Base-by-base conservation (phyloP, 2,888 invertebrate genomes). In the Anodontia alba region DNA sequence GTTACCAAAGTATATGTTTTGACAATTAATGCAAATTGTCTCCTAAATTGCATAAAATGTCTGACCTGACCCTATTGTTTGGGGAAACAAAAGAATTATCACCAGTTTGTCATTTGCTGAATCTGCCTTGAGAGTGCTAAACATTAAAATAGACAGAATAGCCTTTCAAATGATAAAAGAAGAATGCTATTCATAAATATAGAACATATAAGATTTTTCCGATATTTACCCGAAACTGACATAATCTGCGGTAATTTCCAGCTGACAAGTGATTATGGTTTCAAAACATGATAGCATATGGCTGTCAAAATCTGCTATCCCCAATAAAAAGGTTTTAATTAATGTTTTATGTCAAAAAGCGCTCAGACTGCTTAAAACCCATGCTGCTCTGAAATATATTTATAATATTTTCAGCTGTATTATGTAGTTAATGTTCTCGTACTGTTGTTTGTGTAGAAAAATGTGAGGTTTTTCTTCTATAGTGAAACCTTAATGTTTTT, bases 281-380 rank as follows among this genome's bases (percentile, higher is more conserved):
- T 62, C 62, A 62, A 62, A 62, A 62, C 62, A 62, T 62, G 62
- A 62, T 62, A 62, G 33, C 62, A 62, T 62, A 62, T 17, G 62
- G 33, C 20, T 62, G 62, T 62, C 62, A 62, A 62, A 62, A 17
- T 62, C 31, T 62, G 8, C 20, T 33, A 31, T 62, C 20, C 33
- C 12, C 29, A 62, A 62, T 62, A 62, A 62, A 62, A 62, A 62
- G 62, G 62, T 62, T 62, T 62, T 62, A 33, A 62, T 62, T 62
- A 62, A 62, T 62, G 62, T 62, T 62, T 62, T 62, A 62, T 62
- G 62, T 62, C 62, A 62, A 29, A 33, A 62, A 62, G 17, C 62
- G 10, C 23, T 31, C 62, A 62, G 62, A 62, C 31, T 62, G 31
- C 31, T 33, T 62, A 62, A 62, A 20, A 15, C 31, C 33, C 62